These are phyloP conservation scores for Macrotis lagotis DNA, from an alignment of 2,113 vertebrate species.

Conservation along the genomic window DNA sequence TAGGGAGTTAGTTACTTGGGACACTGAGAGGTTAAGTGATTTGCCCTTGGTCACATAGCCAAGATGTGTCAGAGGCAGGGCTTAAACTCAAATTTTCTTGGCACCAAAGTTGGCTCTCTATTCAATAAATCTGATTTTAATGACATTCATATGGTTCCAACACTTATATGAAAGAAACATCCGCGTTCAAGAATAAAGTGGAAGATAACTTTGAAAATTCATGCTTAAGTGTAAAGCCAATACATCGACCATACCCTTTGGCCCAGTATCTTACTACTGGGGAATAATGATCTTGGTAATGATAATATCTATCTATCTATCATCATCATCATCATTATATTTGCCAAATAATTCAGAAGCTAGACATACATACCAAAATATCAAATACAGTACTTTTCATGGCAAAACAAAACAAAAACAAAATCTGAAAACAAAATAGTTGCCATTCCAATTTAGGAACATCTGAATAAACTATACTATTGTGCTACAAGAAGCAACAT, in stretches of 20 bases:
- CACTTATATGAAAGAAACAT: background rate
- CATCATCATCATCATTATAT: background rate
- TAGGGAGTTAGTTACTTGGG: background rate
- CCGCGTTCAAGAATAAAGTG: background rate
- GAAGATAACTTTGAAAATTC: background rate
- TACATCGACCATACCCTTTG: background rate
- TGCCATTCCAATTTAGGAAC: background rate
- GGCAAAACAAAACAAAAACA: background rate
- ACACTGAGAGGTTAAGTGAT: background rate
- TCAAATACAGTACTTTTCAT: background rate
- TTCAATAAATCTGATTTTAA: constrained; percentile 22
- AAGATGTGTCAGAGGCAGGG: background rate
- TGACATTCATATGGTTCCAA: constrained; percentile 28
- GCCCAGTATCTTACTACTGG: background rate
- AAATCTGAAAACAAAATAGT: background rate
- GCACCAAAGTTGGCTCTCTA: background rate
- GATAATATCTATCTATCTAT: background rate
- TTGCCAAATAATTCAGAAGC: background rate
- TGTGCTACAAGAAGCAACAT: background rate
- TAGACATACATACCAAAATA: background rate
- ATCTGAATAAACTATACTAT: background rate
- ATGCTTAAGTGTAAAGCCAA: background rate
- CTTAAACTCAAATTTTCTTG: background rate
- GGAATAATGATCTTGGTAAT: background rate
- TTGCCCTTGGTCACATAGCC: background rate